Evolutionary conservation across 1,140 invertebrate species (phyloP).

Genomic region (Ceratina calcarata): DNA sequence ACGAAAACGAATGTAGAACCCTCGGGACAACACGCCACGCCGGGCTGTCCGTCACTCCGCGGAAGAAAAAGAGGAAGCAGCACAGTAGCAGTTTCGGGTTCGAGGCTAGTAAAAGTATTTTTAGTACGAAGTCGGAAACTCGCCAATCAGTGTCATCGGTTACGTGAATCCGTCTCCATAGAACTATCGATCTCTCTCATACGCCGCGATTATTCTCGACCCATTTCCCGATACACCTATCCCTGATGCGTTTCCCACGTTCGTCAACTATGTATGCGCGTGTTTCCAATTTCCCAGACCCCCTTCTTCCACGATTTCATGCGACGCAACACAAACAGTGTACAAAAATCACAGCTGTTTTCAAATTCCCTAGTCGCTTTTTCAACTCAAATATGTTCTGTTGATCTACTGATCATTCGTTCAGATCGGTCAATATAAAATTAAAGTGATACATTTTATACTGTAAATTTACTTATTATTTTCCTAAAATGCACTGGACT

Average conservation of each 20-base stretch:
- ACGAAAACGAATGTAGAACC: background rate
- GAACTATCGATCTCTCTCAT: constrained; percentile 40
- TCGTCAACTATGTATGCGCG: constrained; percentile 28
- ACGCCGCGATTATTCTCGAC: constrained; percentile 46
- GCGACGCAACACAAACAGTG: no score
- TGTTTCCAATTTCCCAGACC: background rate
- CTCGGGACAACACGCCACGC: background rate
- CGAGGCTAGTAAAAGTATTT: background rate
- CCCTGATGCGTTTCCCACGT: constrained; percentile 43
- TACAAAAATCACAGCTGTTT: no score
- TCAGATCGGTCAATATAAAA: no score
- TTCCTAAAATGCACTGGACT: background rate
- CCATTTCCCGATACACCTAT: constrained; percentile 46
- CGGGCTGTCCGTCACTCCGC: background rate
- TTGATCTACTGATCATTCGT: no score
- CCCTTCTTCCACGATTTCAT: background rate
- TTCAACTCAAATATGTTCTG: no score
- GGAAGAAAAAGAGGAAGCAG: constrained; percentile 4
- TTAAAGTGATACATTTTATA: no score
- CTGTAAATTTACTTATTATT: background rate
- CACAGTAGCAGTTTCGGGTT: background rate
- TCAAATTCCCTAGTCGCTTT: no score
- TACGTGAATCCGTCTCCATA: constrained; percentile 5
- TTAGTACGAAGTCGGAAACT: background rate
- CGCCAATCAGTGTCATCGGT: constrained; percentile 15